phyloP scores from a whole-genome alignment of 2,888 invertebrate species.

The Petrolisthes cinctipes region DNA sequence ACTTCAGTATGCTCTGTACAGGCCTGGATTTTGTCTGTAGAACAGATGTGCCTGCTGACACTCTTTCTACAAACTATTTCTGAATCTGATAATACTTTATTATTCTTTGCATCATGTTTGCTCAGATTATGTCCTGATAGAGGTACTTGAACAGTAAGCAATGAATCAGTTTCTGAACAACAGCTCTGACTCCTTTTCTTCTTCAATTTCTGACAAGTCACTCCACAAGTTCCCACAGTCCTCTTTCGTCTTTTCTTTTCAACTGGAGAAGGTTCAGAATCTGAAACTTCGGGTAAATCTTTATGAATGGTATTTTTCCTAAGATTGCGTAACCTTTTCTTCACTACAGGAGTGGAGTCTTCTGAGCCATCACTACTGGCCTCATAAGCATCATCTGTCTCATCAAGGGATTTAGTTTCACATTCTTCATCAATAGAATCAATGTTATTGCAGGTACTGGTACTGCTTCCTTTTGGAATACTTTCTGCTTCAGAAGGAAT shows the following conservation, averaged over 20 bases:
- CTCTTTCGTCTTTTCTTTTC: slow-evolving; percentile 9
- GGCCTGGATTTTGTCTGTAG: too few species aligned
- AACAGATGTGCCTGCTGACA: too few species aligned
- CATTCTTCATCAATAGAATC: slow-evolving; percentile 29
- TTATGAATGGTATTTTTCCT: background rate
- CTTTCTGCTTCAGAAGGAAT: too few species aligned
- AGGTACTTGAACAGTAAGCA: background rate
- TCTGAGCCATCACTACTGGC: slow-evolving; percentile 55
- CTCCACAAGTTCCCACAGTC: background rate
- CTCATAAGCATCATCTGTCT: slow-evolving; percentile 50
- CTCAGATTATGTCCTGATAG: background rate
- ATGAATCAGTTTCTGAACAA: background rate
- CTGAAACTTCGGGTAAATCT: slow-evolving; percentile 27
- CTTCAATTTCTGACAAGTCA: background rate
- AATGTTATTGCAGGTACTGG: background rate
- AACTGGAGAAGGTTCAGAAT: slow-evolving; percentile 42
- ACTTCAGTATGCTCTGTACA: too few species aligned
- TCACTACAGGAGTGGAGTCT: slow-evolving; percentile 24
- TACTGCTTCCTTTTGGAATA: background rate
- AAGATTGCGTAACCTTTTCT: slow-evolving; percentile 11
- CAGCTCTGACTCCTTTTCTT: slow-evolving; percentile 20
- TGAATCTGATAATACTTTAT: background rate
- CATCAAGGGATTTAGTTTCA: slow-evolving; percentile 1
- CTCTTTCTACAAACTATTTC: background rate
- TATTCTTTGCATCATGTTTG: background rate